Evolutionary conservation across 2,797 vertebrate species (phyloP).

Genomic region (Neopelma chrysocephalum): DNA sequence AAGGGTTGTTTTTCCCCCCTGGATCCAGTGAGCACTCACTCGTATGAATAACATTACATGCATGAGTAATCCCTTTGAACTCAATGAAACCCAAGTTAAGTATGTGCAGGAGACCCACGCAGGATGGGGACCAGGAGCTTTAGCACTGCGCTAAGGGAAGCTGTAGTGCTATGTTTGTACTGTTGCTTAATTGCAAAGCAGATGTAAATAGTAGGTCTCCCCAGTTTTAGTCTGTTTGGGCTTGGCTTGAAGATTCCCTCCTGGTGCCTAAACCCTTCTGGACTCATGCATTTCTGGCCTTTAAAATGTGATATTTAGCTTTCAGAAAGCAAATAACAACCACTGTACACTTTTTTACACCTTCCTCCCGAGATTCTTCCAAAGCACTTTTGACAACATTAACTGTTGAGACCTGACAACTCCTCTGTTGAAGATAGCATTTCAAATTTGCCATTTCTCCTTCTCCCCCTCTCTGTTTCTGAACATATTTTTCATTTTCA

Average conservation of each 20-base stretch:
- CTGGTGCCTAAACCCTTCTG: not conserved
- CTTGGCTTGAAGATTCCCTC: not conserved
- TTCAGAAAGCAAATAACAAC: slow-evolving; percentile 62
- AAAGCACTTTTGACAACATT: slow-evolving; percentile 41
- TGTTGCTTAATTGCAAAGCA: slow-evolving; percentile 40
- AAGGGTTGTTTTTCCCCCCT: not conserved
- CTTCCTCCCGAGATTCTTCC: slow-evolving; percentile 24
- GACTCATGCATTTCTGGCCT: not conserved
- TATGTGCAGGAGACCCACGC: not conserved
- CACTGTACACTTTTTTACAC: not conserved
- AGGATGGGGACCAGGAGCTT: slow-evolving; percentile 7
- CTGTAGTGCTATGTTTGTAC: not conserved
- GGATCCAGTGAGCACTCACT: slow-evolving; percentile 46
- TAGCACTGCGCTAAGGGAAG: not conserved
- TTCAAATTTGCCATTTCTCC: not conserved
- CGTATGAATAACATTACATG: slow-evolving; percentile 48
- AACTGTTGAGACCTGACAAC: not conserved
- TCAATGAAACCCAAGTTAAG: slow-evolving; percentile 44
- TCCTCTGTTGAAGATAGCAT: not conserved
- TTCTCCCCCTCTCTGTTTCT: not conserved
- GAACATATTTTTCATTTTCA: not conserved
- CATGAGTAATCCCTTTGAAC: slow-evolving; percentile 57
- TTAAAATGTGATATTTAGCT: slow-evolving; percentile 57
- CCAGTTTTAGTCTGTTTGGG: not conserved
- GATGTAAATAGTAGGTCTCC: slow-evolving; percentile 23